phyloP scores from a whole-genome alignment of 2,888 invertebrate species.

The Plagodis pulveraria region DNA sequence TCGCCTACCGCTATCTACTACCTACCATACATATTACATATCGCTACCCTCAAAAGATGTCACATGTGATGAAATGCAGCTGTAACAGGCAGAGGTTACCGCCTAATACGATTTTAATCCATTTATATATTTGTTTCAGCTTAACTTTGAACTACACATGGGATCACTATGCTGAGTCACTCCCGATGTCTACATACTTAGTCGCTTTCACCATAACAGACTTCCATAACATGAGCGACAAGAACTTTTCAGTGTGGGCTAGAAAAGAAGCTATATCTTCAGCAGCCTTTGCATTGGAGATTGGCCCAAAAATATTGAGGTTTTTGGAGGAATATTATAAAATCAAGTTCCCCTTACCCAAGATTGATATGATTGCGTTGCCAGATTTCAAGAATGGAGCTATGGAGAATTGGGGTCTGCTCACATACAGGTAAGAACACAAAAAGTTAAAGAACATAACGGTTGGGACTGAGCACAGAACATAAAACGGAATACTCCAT shows the following conservation, averaged over 20 bases:
- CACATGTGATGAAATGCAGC: no score
- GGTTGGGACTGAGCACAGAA: no score
- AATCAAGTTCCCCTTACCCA: conserved; percentile 91
- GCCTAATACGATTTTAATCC: no score
- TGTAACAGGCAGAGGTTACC: no score
- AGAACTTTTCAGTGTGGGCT: conserved; percentile 89
- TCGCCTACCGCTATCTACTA: no score
- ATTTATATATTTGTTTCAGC: conserved; percentile 60
- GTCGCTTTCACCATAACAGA: conserved; percentile 94
- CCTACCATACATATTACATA: no score
- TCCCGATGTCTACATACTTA: conserved; percentile 96
- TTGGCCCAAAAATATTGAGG: conserved; percentile 89
- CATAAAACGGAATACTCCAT: no score
- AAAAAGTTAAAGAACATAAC: no score
- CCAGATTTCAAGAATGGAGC: conserved; percentile 96
- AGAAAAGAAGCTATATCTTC: conserved; percentile 88
- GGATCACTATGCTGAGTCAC: conserved; percentile 91
- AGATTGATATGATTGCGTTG: conserved; percentile 96
- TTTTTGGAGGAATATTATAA: conserved; percentile 91
- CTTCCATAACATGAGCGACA: conserved; percentile 85
- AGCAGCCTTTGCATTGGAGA: conserved; percentile 89
- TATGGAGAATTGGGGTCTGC: conserved; percentile 95
- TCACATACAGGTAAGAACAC: conserved; percentile 87
- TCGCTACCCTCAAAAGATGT: no score
- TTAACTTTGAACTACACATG: conserved; percentile 87